Evolutionary conservation across 1,140 invertebrate genomes (phyloP), one percentile per base, ranked within the genome.

Genomic region (Protaetia brevitarsis): DNA sequence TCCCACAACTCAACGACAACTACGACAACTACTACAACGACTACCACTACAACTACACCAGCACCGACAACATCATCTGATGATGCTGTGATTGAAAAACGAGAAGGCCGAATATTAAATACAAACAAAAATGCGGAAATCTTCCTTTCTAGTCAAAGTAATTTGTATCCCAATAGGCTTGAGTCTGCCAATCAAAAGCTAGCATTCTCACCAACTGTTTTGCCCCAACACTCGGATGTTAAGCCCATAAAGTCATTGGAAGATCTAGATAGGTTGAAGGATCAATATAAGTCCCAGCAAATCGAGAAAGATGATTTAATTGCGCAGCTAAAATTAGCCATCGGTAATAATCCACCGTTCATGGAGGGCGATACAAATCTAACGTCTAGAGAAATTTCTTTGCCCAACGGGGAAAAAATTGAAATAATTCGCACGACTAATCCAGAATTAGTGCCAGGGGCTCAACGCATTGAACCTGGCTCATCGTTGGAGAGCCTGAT

Each of bases 371-470:
- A 82, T 21, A 87, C 85, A 74, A 90, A 89, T 68, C 86, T 89
- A 30, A 85, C 87, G 2, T 89, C 88, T 0, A 83, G 88, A 56
- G 89, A 91, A 76, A 83, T 91, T 28, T 84, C 88, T 27, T 73
- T 91, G 27, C 84, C 87, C 0, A 89, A 89, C 72, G 90, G 89
- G 7, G 88, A 91, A 75, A 88, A 87, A 71, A 84, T 90, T 28
- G 88, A 88, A 77, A 83, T 91, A 0, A 89, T 91, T 61, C 80
- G 83, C 74, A 86, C 86, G 30, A 81, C 81, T 1, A 86, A 88
- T 76, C 86, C 86, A 4, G 86, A 86, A 72, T 75, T 87, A 27
- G 83, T 88, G 66, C 79, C 82, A 2, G 80, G 81, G 29, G 57
- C 56, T 8, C 23, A 58, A 28, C 23, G 28, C 5, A 58, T 58